These are phyloP conservation scores for Acanthochromis polyacanthus DNA, from an alignment of 2,113 vertebrate genomes.

Conservation along the genomic window DNA sequence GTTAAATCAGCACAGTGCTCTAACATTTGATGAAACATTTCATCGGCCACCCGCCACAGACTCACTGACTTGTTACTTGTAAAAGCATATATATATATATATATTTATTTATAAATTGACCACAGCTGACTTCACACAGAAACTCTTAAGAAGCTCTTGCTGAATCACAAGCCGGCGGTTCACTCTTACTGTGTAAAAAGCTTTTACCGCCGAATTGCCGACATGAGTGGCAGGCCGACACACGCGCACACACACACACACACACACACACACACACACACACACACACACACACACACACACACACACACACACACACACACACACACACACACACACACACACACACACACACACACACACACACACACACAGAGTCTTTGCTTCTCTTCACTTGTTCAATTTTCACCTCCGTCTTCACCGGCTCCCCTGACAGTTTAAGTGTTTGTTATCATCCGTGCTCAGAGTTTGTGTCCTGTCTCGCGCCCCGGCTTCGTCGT, in stretches of 20 bases:
- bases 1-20: background rate
- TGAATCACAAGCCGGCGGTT: background rate
- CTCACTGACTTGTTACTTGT: background rate
- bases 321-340: slow-evolving; percentile 11
- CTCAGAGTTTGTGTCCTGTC: slow-evolving; percentile 1
- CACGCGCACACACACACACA: slow-evolving; percentile 5
- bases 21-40: background rate
- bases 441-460: slow-evolving; percentile 43
- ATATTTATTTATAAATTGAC: background rate
- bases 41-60: background rate
- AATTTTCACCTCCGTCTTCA: slow-evolving; percentile 9
- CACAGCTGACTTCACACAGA: background rate
- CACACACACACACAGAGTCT: background rate
- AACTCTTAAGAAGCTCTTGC: background rate
- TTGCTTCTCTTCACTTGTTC: slow-evolving; percentile 6
- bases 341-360: slow-evolving; percentile 14
- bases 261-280: slow-evolving; percentile 17
- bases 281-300: slow-evolving; percentile 11
- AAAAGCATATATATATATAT: background rate
- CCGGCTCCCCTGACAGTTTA: slow-evolving; percentile 25
- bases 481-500: background rate
- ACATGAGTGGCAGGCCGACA: slow-evolving; percentile 20
- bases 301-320: slow-evolving; percentile 5
- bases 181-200: slow-evolving; percentile 4
- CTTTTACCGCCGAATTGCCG: slow-evolving; percentile 34